Percentiles rank a stretch among this genome's conserved stretches.
Conservation (phyloP, 2,113 vertebrate genomes). For the Charina bottae region DNA sequence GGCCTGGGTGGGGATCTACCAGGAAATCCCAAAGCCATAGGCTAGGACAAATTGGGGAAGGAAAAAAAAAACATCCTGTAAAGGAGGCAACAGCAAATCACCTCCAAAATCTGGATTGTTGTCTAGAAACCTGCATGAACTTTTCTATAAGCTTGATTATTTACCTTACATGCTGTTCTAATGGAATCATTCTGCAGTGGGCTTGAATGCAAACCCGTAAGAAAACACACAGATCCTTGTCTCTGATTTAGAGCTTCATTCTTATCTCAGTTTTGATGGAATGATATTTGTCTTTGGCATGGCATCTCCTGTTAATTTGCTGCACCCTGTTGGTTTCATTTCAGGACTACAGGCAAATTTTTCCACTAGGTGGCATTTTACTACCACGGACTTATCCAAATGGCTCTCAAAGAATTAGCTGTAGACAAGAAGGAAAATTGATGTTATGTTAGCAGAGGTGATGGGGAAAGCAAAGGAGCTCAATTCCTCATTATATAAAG, state of each 20-base stretch:
- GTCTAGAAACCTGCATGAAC: neutral
- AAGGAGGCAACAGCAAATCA: neutral
- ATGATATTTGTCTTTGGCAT: neutral
- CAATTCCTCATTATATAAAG: neutral
- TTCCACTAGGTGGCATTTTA: constrained; percentile 29
- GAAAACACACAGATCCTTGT: neutral
- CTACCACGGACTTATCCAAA: neutral
- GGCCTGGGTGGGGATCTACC: neutral
- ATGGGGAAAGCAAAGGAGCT: neutral
- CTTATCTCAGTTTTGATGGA: neutral
- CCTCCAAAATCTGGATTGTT: neutral
- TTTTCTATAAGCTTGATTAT: neutral
- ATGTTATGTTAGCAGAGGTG: neutral
- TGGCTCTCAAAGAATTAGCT: neutral
- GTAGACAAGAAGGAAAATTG: neutral
- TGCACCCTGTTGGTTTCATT: neutral
- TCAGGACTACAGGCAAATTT: neutral
- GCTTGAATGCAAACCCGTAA: neutral
- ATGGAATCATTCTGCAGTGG: neutral
- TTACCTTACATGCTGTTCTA: neutral
- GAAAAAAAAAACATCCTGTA: neutral
- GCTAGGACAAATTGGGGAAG: too few relatives aligned
- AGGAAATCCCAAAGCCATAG: too few relatives aligned
- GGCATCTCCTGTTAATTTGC: neutral
- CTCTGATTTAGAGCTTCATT: neutral